Evolutionary conservation across 2,113 vertebrate species (phyloP).

Genomic region (Castor canadensis): DNA sequence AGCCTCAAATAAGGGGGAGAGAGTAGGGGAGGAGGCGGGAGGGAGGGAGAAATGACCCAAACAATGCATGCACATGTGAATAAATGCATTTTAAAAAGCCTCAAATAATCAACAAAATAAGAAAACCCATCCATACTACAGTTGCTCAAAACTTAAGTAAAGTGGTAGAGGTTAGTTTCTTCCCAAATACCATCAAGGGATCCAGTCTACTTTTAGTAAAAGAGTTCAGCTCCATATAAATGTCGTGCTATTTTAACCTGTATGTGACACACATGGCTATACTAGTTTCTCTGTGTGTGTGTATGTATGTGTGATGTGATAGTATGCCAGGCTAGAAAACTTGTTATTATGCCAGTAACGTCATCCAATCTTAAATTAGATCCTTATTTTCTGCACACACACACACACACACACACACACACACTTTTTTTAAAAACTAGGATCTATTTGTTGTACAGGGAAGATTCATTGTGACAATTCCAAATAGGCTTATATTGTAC

Average conservation of each 20-base stretch:
- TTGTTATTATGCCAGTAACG: constrained; percentile 67
- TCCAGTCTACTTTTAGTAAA: constrained; percentile 63
- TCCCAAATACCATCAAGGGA: constrained; percentile 56
- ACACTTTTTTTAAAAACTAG: too few relatives aligned
- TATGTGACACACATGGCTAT: constrained; percentile 70
- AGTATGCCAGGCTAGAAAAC: constrained; percentile 62
- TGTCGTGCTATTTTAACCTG: constrained; percentile 53
- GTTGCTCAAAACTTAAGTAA: constrained; percentile 56
- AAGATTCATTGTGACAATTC: too few relatives aligned
- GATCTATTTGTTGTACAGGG: too few relatives aligned
- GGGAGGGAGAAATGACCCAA: too few relatives aligned
- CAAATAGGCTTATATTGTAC: too few relatives aligned
- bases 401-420: constrained; percentile 55
- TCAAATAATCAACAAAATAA: constrained; percentile 78
- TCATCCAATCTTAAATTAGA: constrained; percentile 71
- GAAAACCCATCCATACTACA: constrained; percentile 67
- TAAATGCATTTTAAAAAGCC: constrained; percentile 77
- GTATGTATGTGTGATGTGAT: constrained; percentile 53
- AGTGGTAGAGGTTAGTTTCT: constrained; percentile 52
- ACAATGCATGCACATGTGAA: too few relatives aligned
- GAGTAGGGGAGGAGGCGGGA: too few relatives aligned
- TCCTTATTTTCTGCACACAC: constrained; percentile 58
- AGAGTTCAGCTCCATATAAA: constrained; percentile 54
- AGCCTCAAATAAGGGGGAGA: too few relatives aligned
- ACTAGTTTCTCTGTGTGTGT: constrained; percentile 70